These are phyloP conservation scores for Otocyon megalotis DNA, from an alignment of 2,113 vertebrate species.

Conservation along the genomic window DNA sequence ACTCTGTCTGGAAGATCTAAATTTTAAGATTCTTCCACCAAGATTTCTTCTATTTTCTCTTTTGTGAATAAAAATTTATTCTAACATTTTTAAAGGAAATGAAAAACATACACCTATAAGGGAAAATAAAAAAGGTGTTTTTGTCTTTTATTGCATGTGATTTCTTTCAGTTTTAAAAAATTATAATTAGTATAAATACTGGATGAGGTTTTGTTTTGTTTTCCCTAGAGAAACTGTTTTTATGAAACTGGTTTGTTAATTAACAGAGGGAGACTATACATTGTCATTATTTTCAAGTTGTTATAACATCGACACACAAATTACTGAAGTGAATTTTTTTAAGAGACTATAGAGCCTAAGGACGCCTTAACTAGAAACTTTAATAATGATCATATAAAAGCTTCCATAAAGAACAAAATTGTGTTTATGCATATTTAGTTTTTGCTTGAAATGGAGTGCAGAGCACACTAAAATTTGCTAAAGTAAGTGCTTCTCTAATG, in stretches of 20 bases:
- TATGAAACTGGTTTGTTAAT: slow-evolving; percentile 42
- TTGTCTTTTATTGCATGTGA: neutral
- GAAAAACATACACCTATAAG: neutral
- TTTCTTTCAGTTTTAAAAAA: slow-evolving; percentile 2
- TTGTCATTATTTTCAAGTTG: slow-evolving; percentile 38
- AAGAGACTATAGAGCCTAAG: neutral
- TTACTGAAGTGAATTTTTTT: neutral
- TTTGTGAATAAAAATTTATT: neutral
- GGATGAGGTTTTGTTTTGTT: neutral
- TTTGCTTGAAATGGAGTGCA: neutral
- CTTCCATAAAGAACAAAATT: slow-evolving; percentile 44
- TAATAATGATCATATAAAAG: slow-evolving; percentile 36
- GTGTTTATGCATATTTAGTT: slow-evolving; percentile 50
- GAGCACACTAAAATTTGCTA: slow-evolving; percentile 5
- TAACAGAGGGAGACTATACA: slow-evolving; percentile 14
- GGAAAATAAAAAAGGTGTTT: neutral
- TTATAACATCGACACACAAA: neutral
- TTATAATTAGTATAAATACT: neutral
- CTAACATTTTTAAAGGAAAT: neutral
- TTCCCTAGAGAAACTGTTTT: slow-evolving; percentile 18
- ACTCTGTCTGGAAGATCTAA: neutral
- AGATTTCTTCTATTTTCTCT: neutral
- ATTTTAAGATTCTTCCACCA: slow-evolving; percentile 6
- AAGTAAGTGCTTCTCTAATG: slow-evolving; percentile 50
- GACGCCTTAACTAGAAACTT: slow-evolving; percentile 9